Conservation (phyloP, 2,797 vertebrate genomes). For the Sebastes vulpes region DNA sequence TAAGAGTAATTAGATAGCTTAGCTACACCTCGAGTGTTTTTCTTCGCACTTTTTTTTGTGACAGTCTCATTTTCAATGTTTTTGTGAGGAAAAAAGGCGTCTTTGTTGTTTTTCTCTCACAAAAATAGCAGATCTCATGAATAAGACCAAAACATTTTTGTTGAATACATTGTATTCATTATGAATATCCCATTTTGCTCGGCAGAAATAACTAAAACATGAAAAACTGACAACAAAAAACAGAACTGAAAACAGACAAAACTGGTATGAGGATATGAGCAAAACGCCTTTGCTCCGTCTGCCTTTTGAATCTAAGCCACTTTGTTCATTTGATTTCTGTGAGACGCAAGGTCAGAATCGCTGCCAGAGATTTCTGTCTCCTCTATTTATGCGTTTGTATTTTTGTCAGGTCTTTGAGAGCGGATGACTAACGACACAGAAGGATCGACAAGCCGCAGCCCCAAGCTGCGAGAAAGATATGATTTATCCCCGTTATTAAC, state of each 20-base stretch:
- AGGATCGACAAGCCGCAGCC: slow-evolving; percentile 70
- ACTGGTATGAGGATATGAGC: neutral
- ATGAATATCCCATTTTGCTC: neutral
- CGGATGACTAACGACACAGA: slow-evolving; percentile 71
- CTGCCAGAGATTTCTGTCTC: slow-evolving; percentile 60
- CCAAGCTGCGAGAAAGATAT: slow-evolving; percentile 66
- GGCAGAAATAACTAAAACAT: slow-evolving; percentile 8
- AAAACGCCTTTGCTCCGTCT: slow-evolving; percentile 29
- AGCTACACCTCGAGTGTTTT: neutral
- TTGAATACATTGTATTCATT: slow-evolving; percentile 26
- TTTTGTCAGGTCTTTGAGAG: slow-evolving; percentile 75
- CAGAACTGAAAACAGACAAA: slow-evolving; percentile 28
- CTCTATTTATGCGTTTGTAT: slow-evolving; percentile 71
- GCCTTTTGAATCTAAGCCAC: slow-evolving; percentile 44
- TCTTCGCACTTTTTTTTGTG: neutral
- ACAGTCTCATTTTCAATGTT: neutral
- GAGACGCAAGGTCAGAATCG: slow-evolving; percentile 68
- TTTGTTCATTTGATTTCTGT: slow-evolving; percentile 57
- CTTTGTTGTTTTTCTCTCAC: neutral
- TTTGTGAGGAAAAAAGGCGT: neutral
- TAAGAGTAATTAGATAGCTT: neutral
- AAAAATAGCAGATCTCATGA: slow-evolving; percentile 24
- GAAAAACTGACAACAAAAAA: neutral
- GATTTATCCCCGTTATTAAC: slow-evolving; percentile 83
- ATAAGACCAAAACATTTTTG: slow-evolving; percentile 10